Evolutionary conservation across 2,113 vertebrate genomes (phyloP), one percentile per base, ranked within the genome.

Genomic region (Orientallactaga bullata): DNA sequence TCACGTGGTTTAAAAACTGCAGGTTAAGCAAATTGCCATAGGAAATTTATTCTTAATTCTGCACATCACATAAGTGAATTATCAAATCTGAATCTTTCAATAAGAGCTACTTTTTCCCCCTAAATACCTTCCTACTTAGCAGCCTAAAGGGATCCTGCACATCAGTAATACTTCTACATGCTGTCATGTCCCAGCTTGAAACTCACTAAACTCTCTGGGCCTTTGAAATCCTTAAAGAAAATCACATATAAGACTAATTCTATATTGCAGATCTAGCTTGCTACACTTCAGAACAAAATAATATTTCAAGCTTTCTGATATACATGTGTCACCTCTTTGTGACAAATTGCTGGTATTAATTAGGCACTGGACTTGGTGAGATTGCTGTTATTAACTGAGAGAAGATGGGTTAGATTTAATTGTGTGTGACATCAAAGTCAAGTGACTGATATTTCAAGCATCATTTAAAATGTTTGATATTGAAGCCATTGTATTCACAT

Each of bases 311-410:
- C 98, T 98, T 98, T 99, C 99, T 99, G 99, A 99, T 99, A 99
- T 99, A 99, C 99, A 99, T 99, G 99, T 99, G 99, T 99, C 99
- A 99, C 99, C 98, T 98, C 99, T 99, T 98, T 98, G 99, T 99
- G 99, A 99, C 99, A 99, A 99, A 99, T 99, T 99, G 99, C 99
- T 99, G 99, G 99, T 99, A 99, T 99, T 99, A 99, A 99, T 99
- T 99, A 99, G 99, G 99, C 99, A 99, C 99, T 99, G 99, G 99
- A 99, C 99, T 98, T 98, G 99, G 99, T 98, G 98, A 99, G 99
- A 99, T 99, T 99, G 99, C 99, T 99, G 99, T 99, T 99, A 99
- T 99, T 99, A 99, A 99, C 99, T 97, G 99, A 98, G 98, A 98
- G 99, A 99, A 99, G 99, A 99, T 99, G 99, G 99, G 99, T 99